Conservation (phyloP, 2,797 vertebrate species). For the Sciurus vulgaris region DNA sequence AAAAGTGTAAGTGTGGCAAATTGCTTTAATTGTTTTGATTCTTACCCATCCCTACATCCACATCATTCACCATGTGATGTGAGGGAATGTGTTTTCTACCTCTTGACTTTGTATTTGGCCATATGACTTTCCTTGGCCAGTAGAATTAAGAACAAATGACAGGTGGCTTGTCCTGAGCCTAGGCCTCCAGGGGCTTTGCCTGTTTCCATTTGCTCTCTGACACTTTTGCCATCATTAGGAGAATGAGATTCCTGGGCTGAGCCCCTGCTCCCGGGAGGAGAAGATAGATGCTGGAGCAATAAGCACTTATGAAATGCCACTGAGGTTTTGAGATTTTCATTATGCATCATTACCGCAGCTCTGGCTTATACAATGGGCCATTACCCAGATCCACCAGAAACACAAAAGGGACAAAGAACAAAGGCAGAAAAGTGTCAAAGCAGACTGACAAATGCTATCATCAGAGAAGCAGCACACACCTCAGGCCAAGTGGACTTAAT, state of each 20-base stretch:
- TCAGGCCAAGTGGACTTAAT: not conserved
- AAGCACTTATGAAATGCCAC: not conserved
- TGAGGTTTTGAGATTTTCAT: not conserved
- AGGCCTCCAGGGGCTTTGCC: not conserved
- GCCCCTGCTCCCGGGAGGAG: not conserved
- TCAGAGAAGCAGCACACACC: not conserved
- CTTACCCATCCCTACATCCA: not conserved
- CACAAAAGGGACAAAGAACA: not conserved
- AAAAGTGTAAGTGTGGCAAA: not conserved
- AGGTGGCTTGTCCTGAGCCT: not conserved
- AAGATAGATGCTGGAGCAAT: not conserved
- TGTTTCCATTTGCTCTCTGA: not conserved
- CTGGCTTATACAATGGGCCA: not conserved
- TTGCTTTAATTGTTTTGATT: not conserved
- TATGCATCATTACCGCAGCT: not conserved
- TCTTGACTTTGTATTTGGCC: not conserved
- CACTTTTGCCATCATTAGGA: not conserved
- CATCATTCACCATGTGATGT: not conserved
- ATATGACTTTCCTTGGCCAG: not conserved
- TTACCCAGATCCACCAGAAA: not conserved
- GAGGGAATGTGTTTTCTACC: not conserved
- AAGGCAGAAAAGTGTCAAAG: not conserved
- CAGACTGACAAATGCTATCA: not conserved
- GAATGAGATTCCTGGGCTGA: not conserved
- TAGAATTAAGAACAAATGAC: not conserved